Evolutionary conservation across 2,113 vertebrate genomes (phyloP).

Genomic region (Procavia capensis): DNA sequence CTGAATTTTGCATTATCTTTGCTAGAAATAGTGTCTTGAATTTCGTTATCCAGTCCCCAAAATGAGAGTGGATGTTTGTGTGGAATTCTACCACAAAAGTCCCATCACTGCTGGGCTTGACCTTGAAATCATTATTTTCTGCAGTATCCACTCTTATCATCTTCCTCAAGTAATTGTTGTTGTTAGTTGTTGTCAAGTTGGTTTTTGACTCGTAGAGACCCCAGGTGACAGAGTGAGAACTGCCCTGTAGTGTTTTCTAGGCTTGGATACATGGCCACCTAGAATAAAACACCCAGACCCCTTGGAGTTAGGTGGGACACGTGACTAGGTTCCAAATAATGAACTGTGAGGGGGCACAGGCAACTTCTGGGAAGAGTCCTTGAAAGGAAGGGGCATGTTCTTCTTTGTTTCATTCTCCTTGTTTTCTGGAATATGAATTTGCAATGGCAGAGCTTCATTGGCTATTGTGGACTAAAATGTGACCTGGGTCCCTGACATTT

Average conservation of each 20-base stretch:
- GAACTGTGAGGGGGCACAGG: background rate
- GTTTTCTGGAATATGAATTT: background rate
- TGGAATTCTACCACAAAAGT: background rate
- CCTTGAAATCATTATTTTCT: constrained; percentile 14
- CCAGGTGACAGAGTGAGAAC: background rate
- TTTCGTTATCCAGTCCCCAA: background rate
- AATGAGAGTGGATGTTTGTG: background rate
- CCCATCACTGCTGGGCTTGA: background rate
- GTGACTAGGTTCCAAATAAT: background rate
- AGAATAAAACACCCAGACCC: background rate
- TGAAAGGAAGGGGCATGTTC: background rate
- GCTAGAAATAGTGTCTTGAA: background rate
- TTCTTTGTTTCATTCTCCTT: background rate
- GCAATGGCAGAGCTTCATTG: background rate
- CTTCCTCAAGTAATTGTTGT: background rate
- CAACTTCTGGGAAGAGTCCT: background rate
- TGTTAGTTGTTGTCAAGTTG: background rate
- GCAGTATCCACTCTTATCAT: background rate
- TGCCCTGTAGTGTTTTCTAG: background rate
- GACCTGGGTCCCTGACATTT: background rate
- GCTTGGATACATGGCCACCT: background rate
- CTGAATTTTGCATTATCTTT: background rate
- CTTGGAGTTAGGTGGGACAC: background rate
- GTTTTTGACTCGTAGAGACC: background rate
- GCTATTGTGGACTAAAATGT: background rate